A percentile compares a stretch with the other conserved stretches of the same genome.
Evolutionary conservation across 2,797 vertebrate genomes (phyloP).

Genomic region (Siniperca undulata): DNA sequence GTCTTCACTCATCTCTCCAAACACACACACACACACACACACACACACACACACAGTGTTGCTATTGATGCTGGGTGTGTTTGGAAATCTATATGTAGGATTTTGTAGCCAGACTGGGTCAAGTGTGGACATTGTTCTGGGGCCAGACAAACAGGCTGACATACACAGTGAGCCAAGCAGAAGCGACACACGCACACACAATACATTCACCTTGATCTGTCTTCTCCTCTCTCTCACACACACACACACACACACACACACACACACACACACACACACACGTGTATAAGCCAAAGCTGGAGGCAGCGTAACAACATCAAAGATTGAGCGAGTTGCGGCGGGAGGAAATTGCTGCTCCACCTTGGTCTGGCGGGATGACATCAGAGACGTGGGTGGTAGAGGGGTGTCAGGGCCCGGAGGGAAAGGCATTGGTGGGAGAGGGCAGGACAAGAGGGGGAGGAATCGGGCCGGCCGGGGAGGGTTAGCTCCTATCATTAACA

Average conservation of each 20-base stretch:
- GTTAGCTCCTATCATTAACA: slow-evolving; percentile 65
- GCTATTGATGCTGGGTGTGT: slow-evolving; percentile 5
- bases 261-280: slow-evolving; percentile 1
- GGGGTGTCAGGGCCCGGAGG: slow-evolving; percentile 55
- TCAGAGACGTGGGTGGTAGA: slow-evolving; percentile 59
- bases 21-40: slow-evolving; percentile 15
- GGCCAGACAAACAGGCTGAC: slow-evolving; percentile 16
- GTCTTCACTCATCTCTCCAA: slow-evolving; percentile 40
- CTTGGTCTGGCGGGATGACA: slow-evolving; percentile 64
- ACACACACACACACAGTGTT: not conserved
- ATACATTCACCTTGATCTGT: slow-evolving; percentile 54
- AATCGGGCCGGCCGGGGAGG: slow-evolving; percentile 13
- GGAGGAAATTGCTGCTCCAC: slow-evolving; percentile 71
- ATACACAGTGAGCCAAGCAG: not conserved
- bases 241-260: not conserved
- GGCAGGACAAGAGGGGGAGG: slow-evolving; percentile 41
- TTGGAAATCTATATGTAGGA: slow-evolving; percentile 30
- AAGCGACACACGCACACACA: slow-evolving; percentile 1
- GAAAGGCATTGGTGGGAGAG: slow-evolving; percentile 49
- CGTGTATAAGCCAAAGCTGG: slow-evolving; percentile 32
- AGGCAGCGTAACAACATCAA: slow-evolving; percentile 68
- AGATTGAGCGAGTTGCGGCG: slow-evolving; percentile 63
- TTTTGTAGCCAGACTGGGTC: slow-evolving; percentile 33
- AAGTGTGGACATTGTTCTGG: slow-evolving; percentile 46
- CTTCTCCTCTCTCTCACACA: not conserved